Evolutionary conservation across 2,113 vertebrate genomes (phyloP), one percentile per base, ranked within the genome.

Genomic region (Carettochelys insculpta): DNA sequence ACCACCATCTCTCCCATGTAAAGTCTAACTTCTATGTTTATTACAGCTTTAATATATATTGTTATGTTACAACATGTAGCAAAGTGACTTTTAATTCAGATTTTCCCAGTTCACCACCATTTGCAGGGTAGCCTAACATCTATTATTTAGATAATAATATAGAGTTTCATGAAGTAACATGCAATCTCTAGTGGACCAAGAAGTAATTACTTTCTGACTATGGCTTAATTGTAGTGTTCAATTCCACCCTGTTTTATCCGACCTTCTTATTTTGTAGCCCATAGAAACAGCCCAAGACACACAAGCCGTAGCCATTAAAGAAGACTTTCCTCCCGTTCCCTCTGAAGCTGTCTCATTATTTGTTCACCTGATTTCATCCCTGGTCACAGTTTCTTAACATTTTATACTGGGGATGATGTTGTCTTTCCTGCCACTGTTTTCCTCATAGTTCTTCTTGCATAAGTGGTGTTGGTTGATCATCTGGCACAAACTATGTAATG

Each of bases 281-380:
- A 95, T 92, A 97, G 95, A 96, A 96, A 96, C 94, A 93, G 87
- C 73, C 87, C 77, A 82, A 90, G 51, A 83, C 77, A 88, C 38
- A 11, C 16, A 77, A 83, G 38, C 43, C 61, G 80, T 38, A 84
- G 77, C 41, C 78, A 73, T 86, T 91, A 86, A 89, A 29, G 51
- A 91, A 80, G 27, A 53, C 78, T 89, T 45, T 90, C 94, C 84
- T 95, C 27, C 85, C 86, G 24, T 86, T 87, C 11, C 1, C 25
- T 85, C 45, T 27, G 61, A 58, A 80, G 43, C 11, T 94, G 94
- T 93, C 87, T 90, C 90, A 76, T 54, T 94, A 75, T 81, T 85
- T 50, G 68, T 92, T 85, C 43, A 10, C 65, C 85, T 86, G 22
- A 80, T 91, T 91, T 94, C 76, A 16, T 41, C 80, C 43, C 61